Evolutionary conservation across 1,140 invertebrate genomes (phyloP).

Genomic region (Bombus picipes): DNA sequence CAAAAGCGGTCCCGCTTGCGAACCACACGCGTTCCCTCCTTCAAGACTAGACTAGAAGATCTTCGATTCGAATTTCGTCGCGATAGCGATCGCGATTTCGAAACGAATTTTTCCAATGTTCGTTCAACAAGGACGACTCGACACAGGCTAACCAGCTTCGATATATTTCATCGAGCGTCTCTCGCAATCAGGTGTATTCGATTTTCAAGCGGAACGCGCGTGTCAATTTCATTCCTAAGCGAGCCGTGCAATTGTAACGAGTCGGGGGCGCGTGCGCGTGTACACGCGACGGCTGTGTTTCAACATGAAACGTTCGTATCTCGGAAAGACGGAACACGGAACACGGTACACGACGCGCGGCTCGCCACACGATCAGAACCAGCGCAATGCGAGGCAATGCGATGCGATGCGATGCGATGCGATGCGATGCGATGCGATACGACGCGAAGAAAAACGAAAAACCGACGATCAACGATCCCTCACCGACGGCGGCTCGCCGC

Average conservation of each 20-base stretch:
- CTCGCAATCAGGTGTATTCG: background rate
- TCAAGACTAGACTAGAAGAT: background rate
- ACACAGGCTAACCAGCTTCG: background rate
- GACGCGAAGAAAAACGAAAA: background rate
- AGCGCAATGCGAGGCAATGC: background rate
- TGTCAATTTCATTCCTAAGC: constrained; percentile 22
- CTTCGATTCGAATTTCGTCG: background rate
- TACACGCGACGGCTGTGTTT: background rate
- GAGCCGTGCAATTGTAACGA: background rate
- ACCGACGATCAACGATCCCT: constrained; percentile 53
- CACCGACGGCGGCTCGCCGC: constrained; percentile 78
- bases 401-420: background rate
- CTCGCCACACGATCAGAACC: background rate
- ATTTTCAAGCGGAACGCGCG: background rate
- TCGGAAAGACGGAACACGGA: background rate
- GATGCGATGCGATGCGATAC: background rate
- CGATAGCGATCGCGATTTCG: background rate
- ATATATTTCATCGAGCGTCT: background rate
- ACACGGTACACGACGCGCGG: background rate
- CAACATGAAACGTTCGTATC: background rate
- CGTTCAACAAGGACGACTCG: background rate
- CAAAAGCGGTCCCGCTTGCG: background rate
- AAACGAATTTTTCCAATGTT: background rate
- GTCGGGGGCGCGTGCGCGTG: background rate
- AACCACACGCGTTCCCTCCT: background rate